These are phyloP conservation scores for Acanthosepion pharaonis DNA, from an alignment of 2,888 invertebrate genomes.

Conservation along the genomic window DNA sequence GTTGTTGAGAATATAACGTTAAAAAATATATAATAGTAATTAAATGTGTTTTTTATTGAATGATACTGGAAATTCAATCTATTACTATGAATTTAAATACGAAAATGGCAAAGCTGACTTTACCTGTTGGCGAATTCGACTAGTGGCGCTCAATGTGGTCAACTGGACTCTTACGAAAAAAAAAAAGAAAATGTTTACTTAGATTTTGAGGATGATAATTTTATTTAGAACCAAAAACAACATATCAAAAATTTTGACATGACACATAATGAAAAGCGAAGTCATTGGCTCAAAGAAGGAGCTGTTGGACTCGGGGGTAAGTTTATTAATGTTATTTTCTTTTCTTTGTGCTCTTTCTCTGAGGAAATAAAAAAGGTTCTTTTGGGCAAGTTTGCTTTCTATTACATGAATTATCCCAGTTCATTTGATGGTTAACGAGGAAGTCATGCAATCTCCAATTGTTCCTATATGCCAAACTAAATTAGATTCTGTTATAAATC, in stretches of 20 bases:
- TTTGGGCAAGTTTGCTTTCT: too few species aligned
- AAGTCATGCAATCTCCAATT: too few species aligned
- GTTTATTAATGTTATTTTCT: neutral
- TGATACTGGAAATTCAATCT: neutral
- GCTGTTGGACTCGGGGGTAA: constrained; percentile 72
- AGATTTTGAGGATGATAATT: neutral
- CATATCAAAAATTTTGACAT: constrained; percentile 54
- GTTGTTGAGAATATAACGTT: too few species aligned
- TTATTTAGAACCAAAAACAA: neutral
- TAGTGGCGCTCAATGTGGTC: too few species aligned
- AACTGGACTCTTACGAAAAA: neutral
- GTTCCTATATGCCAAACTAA: too few species aligned
- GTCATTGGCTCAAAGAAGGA: constrained; percentile 72
- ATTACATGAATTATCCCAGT: too few species aligned
- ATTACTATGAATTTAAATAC: neutral
- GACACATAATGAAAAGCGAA: constrained; percentile 72
- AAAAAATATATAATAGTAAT: too few species aligned
- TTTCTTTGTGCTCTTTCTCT: neutral
- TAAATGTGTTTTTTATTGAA: too few species aligned
- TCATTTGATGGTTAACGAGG: too few species aligned
- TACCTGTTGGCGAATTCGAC: too few species aligned
- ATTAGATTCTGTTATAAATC: too few species aligned
- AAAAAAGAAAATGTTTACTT: neutral
- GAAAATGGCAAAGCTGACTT: neutral
- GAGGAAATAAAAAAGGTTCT: too few species aligned